Percentiles rank a stretch among this genome's conserved stretches.
phyloP scores from a whole-genome alignment of 2,113 vertebrate genomes.

The Glaucomys volans region DNA sequence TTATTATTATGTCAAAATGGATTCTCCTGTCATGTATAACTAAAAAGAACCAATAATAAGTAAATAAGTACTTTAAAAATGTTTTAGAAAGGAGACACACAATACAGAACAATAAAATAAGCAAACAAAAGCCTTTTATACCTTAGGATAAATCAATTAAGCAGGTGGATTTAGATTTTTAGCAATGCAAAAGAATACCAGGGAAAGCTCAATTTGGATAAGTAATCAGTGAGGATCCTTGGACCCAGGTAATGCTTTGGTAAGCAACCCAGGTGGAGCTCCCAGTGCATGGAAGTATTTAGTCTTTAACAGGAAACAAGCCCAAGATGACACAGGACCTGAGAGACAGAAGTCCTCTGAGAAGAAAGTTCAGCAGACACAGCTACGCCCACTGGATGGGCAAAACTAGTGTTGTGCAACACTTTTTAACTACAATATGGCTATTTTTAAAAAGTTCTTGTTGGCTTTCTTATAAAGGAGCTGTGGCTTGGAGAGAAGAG shows the following conservation, averaged over 20 bases:
- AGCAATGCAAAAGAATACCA: neutral
- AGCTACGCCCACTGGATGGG: neutral
- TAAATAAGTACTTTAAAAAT: neutral
- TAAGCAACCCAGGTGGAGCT: neutral
- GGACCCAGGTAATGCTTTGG: neutral
- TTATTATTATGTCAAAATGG: no score
- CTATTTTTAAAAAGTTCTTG: neutral
- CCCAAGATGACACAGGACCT: neutral
- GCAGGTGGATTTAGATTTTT: neutral
- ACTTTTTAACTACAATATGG: neutral
- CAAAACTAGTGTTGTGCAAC: neutral
- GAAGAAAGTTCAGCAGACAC: neutral
- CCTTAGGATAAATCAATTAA: neutral
- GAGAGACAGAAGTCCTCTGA: neutral
- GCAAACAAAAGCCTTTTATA: neutral
- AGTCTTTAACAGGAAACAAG: neutral
- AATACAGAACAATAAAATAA: neutral
- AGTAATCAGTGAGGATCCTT: neutral
- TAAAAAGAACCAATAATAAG: no score
- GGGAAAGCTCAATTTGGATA: neutral
- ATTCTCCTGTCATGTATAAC: no score
- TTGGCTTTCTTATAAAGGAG: neutral
- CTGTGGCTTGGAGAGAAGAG: neutral
- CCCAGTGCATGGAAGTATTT: neutral
- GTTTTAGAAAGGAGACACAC: neutral